Evolutionary conservation across 1,140 invertebrate genomes (phyloP).

Genomic region (Drosophila malerkotliana): DNA sequence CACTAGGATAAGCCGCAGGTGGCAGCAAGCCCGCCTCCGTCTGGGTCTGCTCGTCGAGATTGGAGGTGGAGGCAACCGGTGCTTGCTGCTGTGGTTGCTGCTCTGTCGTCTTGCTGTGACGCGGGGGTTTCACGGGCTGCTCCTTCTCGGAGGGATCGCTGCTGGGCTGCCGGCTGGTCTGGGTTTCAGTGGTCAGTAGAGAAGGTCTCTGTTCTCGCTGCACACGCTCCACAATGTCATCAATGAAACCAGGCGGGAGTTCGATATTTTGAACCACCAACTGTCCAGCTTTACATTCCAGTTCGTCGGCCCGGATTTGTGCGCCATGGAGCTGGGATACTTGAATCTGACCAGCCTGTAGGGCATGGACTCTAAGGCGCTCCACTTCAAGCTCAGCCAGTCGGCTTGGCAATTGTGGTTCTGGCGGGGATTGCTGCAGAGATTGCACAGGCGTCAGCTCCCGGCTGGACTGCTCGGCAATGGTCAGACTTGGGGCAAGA

Average conservation of each 20-base stretch:
- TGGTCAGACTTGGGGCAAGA: conserved; percentile 25
- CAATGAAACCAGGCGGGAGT: conserved; percentile 87
- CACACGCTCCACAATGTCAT: conserved; percentile 86
- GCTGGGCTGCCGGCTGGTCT: conserved; percentile 73
- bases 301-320: conserved; percentile 86
- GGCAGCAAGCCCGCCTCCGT: conserved; percentile 85
- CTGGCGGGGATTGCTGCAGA: conserved; percentile 41
- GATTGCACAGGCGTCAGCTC: conserved; percentile 63
- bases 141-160: conserved; percentile 62
- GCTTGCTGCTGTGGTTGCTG: conserved; percentile 45
- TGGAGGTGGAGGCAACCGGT: conserved; percentile 6
- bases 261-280: conserved; percentile 87
- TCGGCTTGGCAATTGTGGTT: conserved; percentile 59
- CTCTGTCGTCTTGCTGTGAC: conserved; percentile 66
- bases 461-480: conserved; percentile 49
- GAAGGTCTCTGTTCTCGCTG: conserved; percentile 60
- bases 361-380: conserved; percentile 89
- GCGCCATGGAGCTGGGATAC: conserved; percentile 91
- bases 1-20: conserved; percentile 84
- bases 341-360: conserved; percentile 90
- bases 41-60: conserved; percentile 76
- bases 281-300: conserved; percentile 86
- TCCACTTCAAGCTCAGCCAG: conserved; percentile 91
- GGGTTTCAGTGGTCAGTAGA: conserved; percentile 65
- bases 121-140: conserved; percentile 71